Conservation (phyloP, 2,888 invertebrate genomes). For the Caenorhabditis plicata region DNA sequence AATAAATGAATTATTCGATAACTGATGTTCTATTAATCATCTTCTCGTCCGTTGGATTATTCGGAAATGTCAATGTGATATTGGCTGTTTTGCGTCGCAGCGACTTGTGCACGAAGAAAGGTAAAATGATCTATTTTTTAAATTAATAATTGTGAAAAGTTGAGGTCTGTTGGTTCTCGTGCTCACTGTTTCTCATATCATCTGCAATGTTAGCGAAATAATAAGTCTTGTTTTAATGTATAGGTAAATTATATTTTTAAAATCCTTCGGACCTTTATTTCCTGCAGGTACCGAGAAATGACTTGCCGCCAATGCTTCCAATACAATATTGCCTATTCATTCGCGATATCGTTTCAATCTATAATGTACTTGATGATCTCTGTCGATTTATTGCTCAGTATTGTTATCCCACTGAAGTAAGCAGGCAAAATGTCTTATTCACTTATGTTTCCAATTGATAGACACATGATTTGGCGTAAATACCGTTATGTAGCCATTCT, state of each 20-base stretch:
- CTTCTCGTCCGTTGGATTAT: slow-evolving; percentile 14
- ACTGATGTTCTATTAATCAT: too few species aligned
- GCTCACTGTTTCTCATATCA: slow-evolving; percentile 10
- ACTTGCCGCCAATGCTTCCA: slow-evolving; percentile 17
- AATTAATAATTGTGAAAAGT: neutral
- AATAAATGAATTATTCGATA: too few species aligned
- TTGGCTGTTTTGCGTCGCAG: slow-evolving; percentile 23
- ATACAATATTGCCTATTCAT: slow-evolving; percentile 17
- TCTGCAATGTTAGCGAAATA: slow-evolving; percentile 21
- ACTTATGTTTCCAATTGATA: too few species aligned
- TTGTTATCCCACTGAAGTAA: slow-evolving; percentile 23
- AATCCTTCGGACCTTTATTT: neutral
- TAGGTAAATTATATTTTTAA: slow-evolving; percentile 2
- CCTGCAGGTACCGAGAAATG: slow-evolving; percentile 20
- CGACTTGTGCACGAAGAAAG: slow-evolving; percentile 23
- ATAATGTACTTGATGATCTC: slow-evolving; percentile 15
- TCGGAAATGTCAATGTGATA: slow-evolving; percentile 27
- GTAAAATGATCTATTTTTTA: neutral
- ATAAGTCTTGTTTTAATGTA: slow-evolving; percentile 9
- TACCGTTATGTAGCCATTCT: slow-evolving; percentile 14
- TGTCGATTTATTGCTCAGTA: slow-evolving; percentile 23
- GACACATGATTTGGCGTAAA: slow-evolving; percentile 33
- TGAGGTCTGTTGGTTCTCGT: slow-evolving; percentile 18
- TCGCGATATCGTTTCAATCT: slow-evolving; percentile 22
- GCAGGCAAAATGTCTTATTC: too few species aligned